phyloP scores from a whole-genome alignment of 2,113 vertebrate genomes.

The Crotalus tigris region DNA sequence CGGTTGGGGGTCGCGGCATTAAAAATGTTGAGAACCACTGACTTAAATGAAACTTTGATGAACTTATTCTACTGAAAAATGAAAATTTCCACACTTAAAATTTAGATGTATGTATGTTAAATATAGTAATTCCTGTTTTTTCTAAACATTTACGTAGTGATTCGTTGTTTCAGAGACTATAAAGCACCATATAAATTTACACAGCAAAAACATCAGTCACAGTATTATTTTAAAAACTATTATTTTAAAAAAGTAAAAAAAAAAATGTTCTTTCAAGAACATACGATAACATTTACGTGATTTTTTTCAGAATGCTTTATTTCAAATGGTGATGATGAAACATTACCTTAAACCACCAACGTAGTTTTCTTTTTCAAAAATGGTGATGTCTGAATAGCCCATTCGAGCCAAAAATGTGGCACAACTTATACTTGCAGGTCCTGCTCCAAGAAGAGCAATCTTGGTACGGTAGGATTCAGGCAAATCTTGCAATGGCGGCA shows the following conservation, averaged over 20 bases:
- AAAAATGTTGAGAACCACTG: too few relatives aligned
- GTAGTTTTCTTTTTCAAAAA: constrained; percentile 82
- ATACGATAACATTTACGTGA: not conserved
- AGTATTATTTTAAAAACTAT: not conserved
- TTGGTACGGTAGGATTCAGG: constrained; percentile 73
- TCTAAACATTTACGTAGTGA: not conserved
- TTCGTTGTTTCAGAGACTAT: not conserved
- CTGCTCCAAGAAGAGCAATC: constrained; percentile 83
- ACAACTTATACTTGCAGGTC: constrained; percentile 84
- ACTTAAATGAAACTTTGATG: not conserved
- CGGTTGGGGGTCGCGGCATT: too few relatives aligned
- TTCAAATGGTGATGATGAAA: not conserved
- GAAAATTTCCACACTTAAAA: not conserved
- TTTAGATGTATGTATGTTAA: not conserved
- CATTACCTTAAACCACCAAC: constrained; percentile 83
- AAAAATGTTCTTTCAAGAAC: not conserved
- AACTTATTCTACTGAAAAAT: not conserved
- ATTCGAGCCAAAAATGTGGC: constrained; percentile 81
- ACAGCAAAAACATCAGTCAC: not conserved
- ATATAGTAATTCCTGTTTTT: not conserved
- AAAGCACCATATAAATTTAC: not conserved
- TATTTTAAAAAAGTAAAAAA: not conserved
- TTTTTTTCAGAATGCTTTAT: constrained; percentile 17
- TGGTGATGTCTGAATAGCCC: constrained; percentile 79
- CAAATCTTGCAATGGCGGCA: constrained; percentile 70